These are phyloP conservation scores for Chiridota heheva DNA, from an alignment of 35 echinoderm and acorn worm genomes.

Conservation along the genomic window DNA sequence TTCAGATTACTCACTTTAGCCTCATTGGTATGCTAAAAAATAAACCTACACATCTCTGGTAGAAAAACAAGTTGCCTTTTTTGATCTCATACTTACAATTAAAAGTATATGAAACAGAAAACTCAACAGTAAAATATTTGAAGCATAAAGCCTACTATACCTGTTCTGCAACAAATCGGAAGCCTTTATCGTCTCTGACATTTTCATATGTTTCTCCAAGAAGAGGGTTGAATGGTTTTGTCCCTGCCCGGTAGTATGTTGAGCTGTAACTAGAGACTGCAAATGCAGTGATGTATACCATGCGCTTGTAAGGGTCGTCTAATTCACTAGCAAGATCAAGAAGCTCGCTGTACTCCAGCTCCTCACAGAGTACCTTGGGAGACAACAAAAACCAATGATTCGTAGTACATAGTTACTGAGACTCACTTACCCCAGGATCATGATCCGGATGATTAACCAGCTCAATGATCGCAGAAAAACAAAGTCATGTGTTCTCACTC, in stretches of 20 bases:
- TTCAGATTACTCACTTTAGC: no score
- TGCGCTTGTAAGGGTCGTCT: slow-evolving; percentile 85
- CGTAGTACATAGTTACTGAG: not conserved
- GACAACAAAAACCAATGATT: not conserved
- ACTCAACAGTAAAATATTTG: not conserved
- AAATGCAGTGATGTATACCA: slow-evolving; percentile 92
- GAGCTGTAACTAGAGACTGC: slow-evolving; percentile 94
- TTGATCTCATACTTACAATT: no score
- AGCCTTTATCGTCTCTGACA: slow-evolving; percentile 91
- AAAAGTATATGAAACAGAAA: no score
- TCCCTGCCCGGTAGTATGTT: slow-evolving; percentile 81
- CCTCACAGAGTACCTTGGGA: slow-evolving; percentile 82
- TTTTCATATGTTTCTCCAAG: slow-evolving; percentile 93
- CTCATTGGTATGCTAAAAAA: no score
- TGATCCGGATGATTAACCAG: no score
- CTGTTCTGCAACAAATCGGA: slow-evolving; percentile 90
- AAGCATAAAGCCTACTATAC: slow-evolving; percentile 11
- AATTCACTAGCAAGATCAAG: slow-evolving; percentile 87
- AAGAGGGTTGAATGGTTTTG: slow-evolving; percentile 93
- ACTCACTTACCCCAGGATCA: no score
- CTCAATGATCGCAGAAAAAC: no score
- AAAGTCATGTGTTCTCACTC: no score
- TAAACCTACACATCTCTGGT: no score
- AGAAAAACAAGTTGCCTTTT: no score
- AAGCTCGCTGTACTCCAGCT: slow-evolving; percentile 97